Evolutionary conservation across 2,888 invertebrate genomes (phyloP).

Genomic region (Neoscelio sp.): DNA sequence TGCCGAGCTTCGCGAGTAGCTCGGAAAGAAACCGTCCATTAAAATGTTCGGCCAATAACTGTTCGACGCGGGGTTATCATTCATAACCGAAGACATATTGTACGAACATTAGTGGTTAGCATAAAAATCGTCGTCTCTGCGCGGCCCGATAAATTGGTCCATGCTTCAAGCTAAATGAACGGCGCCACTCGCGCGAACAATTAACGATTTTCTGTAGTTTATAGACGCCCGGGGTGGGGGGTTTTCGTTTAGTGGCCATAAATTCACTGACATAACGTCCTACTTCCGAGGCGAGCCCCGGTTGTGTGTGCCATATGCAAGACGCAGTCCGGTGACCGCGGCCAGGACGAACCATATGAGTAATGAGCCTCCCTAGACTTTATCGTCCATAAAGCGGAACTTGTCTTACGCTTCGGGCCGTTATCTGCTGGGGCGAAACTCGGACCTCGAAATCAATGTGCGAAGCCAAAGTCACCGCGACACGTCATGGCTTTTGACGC

Average conservation of each 20-base stretch:
- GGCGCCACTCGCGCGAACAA: constrained; percentile 76
- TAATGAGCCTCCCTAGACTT: constrained; percentile 64
- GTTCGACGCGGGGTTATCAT: constrained; percentile 38
- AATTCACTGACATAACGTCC: constrained; percentile 73
- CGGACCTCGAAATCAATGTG: constrained; percentile 15
- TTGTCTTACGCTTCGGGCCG: constrained; percentile 50
- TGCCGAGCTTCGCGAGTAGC: not conserved
- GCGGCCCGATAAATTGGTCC: constrained; percentile 75
- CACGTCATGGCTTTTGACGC: not conserved
- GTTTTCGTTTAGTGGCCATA: constrained; percentile 77
- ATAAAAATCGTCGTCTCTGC: constrained; percentile 61
- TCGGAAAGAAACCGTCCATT: constrained; percentile 9
- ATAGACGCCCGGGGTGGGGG: constrained; percentile 75
- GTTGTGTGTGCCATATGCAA: constrained; percentile 61
- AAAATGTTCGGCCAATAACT: constrained; percentile 28
- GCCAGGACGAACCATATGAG: constrained; percentile 62
- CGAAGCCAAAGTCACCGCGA: constrained; percentile 8
- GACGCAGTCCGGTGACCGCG: constrained; percentile 47
- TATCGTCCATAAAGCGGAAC: constrained; percentile 67
- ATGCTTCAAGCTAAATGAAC: constrained; percentile 78
- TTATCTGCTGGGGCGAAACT: constrained; percentile 39
- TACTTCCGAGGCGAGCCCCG: constrained; percentile 60
- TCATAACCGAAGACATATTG: constrained; percentile 40
- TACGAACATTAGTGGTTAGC: constrained; percentile 54
- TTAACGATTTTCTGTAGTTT: constrained; percentile 81